phyloP scores from a whole-genome alignment of 1,140 invertebrate genomes.

The Pseudomyrmex cubaensis region DNA sequence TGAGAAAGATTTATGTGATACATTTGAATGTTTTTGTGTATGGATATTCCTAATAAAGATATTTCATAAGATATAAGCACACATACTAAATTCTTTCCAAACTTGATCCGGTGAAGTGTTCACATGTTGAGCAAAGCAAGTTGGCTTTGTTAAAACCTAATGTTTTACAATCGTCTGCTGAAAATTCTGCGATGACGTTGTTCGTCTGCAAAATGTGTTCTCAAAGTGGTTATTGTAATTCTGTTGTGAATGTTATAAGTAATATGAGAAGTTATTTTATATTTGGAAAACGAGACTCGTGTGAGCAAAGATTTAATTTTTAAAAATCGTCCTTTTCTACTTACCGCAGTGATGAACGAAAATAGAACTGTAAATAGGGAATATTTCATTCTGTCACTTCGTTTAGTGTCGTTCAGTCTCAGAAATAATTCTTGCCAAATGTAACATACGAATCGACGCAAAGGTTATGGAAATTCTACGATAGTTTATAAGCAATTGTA shows the following conservation, averaged over 20 bases:
- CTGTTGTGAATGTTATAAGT: background rate
- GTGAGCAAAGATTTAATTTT: no score
- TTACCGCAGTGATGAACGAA: background rate
- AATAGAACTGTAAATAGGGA: background rate
- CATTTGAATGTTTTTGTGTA: background rate
- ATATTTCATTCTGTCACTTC: slow-evolving; percentile 7
- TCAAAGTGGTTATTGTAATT: background rate
- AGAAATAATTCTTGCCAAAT: background rate
- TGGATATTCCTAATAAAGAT: background rate
- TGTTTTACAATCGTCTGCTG: slow-evolving; percentile 93
- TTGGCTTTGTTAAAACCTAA: slow-evolving; percentile 95
- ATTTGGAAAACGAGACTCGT: no score
- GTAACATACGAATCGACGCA: background rate
- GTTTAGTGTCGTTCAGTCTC: background rate
- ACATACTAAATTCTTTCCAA: slow-evolving; percentile 89
- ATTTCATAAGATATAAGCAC: slow-evolving; percentile 24
- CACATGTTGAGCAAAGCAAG: slow-evolving; percentile 95
- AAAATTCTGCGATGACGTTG: slow-evolving; percentile 86
- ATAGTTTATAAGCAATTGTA: no score
- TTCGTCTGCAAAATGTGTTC: slow-evolving; percentile 31
- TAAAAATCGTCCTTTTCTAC: background rate
- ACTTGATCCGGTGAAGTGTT: slow-evolving; percentile 92
- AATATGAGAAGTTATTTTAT: no score
- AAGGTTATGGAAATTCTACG: background rate
- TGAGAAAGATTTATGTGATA: slow-evolving; percentile 8